Percentiles rank a stretch among this genome's conserved stretches.
phyloP scores from a whole-genome alignment of 2,797 vertebrate genomes.

The Cossypha niveicapilla region DNA sequence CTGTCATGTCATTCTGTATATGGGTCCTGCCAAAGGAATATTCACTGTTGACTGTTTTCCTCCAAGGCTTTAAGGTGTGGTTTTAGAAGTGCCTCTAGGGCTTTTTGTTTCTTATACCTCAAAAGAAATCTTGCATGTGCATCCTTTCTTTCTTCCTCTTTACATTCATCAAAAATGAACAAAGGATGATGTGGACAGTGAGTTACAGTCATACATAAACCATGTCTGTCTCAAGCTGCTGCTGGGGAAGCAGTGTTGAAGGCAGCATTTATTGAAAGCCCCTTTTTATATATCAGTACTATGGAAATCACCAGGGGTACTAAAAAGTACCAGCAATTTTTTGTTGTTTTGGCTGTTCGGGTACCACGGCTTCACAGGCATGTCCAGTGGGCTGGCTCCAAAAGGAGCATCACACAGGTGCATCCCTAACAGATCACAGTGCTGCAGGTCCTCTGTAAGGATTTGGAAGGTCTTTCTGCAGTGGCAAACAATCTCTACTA shows the following conservation, averaged over 20 bases:
- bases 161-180: constrained; percentile 34
- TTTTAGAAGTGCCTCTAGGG: constrained; percentile 28
- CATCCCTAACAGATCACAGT: neutral
- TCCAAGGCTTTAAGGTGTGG: neutral
- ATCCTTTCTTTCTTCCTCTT: constrained; percentile 28
- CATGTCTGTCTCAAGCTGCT: neutral
- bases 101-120: constrained; percentile 30
- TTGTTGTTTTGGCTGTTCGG: neutral
- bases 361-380: accelerated
- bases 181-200: constrained; percentile 8
- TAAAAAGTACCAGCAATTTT: neutral
- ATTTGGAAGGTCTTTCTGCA: constrained; percentile 64
- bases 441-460: neutral
- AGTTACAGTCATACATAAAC: constrained; percentile 41
- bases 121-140: neutral
- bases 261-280: neutral
- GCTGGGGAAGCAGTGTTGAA: neutral
- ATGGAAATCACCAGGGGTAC: neutral
- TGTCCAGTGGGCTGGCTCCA: neutral
- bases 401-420: neutral
- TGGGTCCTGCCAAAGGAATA: neutral
- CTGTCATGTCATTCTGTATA: neutral
- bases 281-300: neutral
- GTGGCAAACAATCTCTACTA: constrained; percentile 68
- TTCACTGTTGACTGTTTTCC: constrained; percentile 6